These are phyloP conservation scores for Prosapia bicincta DNA, from an alignment of 2,888 invertebrate species.

Conservation along the genomic window DNA sequence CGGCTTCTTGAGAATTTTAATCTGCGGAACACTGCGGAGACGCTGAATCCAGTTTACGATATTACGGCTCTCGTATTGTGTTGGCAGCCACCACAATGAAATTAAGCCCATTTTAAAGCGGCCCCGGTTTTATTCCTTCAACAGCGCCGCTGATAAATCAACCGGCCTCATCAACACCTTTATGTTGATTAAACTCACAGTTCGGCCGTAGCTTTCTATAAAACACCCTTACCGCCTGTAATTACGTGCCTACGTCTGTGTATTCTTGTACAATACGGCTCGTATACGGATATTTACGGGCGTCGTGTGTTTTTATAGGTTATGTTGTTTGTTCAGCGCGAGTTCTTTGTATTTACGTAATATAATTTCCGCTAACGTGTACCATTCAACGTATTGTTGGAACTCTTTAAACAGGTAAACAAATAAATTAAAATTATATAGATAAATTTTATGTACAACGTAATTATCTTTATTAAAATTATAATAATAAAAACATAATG, in stretches of 20 bases:
- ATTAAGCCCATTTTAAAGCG: constrained; percentile 2
- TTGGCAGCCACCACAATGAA: background rate
- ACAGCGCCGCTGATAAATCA: background rate
- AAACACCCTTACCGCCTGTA: background rate
- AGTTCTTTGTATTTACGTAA: no score
- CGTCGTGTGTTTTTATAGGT: no score
- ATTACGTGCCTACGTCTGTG: background rate
- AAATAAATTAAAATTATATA: no score
- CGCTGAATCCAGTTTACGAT: background rate
- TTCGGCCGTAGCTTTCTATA: background rate
- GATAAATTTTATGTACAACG: no score
- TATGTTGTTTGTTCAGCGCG: no score
- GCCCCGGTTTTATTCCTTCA: background rate
- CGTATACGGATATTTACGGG: no score
- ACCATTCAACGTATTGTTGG: no score
- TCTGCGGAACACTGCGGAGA: background rate
- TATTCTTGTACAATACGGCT: no score
- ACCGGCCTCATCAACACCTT: background rate
- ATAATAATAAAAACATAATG: no score
- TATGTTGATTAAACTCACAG: background rate
- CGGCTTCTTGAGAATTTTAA: background rate
- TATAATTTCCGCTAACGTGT: no score
- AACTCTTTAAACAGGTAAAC: no score
- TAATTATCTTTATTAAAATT: no score
- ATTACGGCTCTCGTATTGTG: background rate